phyloP scores from a whole-genome alignment of 2,888 invertebrate species.

The Synanthedon tipuliformis region DNA sequence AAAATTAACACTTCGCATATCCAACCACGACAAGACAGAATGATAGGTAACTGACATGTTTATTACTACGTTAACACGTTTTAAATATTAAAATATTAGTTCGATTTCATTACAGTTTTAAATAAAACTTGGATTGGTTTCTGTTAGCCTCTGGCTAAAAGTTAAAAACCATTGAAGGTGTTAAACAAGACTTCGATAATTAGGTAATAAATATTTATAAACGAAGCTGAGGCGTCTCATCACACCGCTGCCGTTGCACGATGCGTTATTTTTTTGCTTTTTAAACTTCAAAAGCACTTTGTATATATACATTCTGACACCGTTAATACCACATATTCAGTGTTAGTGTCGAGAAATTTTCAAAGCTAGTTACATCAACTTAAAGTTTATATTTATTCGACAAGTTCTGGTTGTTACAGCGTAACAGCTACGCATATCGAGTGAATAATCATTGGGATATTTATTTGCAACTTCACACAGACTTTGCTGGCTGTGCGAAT shows the following conservation, averaged over 20 bases:
- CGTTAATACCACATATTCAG: slow-evolving; percentile 2
- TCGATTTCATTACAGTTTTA: slow-evolving; percentile 16
- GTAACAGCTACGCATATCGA: slow-evolving; percentile 3
- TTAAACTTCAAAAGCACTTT: slow-evolving; percentile 31
- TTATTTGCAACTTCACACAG: slow-evolving; percentile 40
- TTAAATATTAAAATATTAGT: slow-evolving; percentile 11
- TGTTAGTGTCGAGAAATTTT: slow-evolving; percentile 4
- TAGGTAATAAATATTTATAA: slow-evolving; percentile 67
- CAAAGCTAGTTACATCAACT: slow-evolving; percentile 10
- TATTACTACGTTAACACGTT: slow-evolving; percentile 37
- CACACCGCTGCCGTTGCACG: slow-evolving; percentile 25
- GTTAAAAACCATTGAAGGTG: slow-evolving; percentile 30
- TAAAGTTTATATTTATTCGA: slow-evolving; percentile 4
- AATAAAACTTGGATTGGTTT: slow-evolving; percentile 27
- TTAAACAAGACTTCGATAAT: slow-evolving; percentile 48
- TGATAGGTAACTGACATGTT: slow-evolving; percentile 38
- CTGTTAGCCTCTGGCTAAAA: slow-evolving; percentile 29
- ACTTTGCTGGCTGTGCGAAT: slow-evolving; percentile 32
- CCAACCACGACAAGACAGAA: slow-evolving; percentile 21
- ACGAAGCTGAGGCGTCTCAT: slow-evolving; percentile 37
- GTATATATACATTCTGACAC: slow-evolving; percentile 13
- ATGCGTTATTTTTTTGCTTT: slow-evolving; percentile 27
- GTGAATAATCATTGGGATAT: slow-evolving; percentile 41
- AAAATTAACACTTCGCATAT: slow-evolving; percentile 15
- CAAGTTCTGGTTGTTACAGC: slow-evolving; percentile 6